A percentile compares a stretch with the other conserved stretches of the same genome.
Evolutionary conservation across 2,888 invertebrate genomes (phyloP).

Genomic region (Drosophila greeni): DNA sequence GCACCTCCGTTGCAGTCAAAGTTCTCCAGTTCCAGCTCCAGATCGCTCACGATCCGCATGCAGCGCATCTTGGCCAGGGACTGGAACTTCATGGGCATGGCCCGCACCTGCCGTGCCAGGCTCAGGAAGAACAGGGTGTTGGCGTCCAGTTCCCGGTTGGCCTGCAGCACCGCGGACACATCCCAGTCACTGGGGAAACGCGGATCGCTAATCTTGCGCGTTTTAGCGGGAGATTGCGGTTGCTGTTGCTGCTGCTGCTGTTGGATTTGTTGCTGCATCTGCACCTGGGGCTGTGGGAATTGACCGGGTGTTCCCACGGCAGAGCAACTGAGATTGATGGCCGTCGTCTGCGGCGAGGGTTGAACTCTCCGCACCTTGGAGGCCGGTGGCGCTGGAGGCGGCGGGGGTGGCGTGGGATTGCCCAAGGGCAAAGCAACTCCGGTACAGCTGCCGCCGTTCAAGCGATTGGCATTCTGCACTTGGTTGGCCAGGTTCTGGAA

Average conservation of each 20-base stretch:
- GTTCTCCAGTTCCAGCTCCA: constrained; percentile 77
- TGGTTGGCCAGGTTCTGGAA: constrained; percentile 70
- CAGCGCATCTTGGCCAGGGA: constrained; percentile 78
- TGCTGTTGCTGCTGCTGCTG: constrained; percentile 17
- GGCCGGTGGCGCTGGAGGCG: constrained; percentile 49
- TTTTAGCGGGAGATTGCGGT: constrained; percentile 65
- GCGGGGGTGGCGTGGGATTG: constrained; percentile 54
- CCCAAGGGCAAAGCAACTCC: constrained; percentile 25
- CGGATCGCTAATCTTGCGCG: constrained; percentile 67
- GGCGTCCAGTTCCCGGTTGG: constrained; percentile 77
- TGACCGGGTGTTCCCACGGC: constrained; percentile 4
- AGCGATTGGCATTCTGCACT: constrained; percentile 41
- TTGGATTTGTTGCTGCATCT: constrained; percentile 18
- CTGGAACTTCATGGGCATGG: constrained; percentile 78
- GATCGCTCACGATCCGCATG: constrained; percentile 78
- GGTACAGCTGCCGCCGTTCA: constrained; percentile 27
- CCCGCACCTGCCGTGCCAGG: constrained; percentile 76
- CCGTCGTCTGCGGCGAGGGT: constrained; percentile 74
- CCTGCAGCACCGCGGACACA: constrained; percentile 74
- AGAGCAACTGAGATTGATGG: constrained; percentile 74
- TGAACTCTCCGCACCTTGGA: constrained; percentile 73
- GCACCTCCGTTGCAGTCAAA: constrained; percentile 71
- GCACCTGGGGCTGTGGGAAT: constrained; percentile 5
- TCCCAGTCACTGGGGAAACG: constrained; percentile 69
- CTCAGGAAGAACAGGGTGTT: constrained; percentile 78